phyloP scores from a whole-genome alignment of 2,888 invertebrate genomes.

The Tyria jacobaeae region DNA sequence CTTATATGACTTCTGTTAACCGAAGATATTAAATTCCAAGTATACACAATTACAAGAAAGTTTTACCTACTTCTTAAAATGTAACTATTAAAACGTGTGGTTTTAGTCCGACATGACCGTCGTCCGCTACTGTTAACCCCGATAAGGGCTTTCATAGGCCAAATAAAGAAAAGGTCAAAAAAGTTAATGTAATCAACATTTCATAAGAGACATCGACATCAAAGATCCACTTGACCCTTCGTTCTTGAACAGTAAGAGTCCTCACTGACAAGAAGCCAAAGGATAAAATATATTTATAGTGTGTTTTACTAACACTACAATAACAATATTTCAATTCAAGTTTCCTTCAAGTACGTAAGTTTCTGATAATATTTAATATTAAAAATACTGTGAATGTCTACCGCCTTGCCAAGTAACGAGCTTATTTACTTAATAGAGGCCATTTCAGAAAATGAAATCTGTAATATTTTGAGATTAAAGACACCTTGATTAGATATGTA shows the following conservation, averaged over 20 bases:
- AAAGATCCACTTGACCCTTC: background rate
- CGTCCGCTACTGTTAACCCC: background rate
- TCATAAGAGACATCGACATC: background rate
- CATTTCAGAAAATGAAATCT: conserved; percentile 24
- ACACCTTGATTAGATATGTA: conserved; percentile 3
- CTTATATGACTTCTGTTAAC: too few species aligned
- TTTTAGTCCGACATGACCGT: background rate
- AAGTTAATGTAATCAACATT: background rate
- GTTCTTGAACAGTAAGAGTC: background rate
- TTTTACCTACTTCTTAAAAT: too few species aligned
- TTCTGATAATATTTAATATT: conserved; percentile 24
- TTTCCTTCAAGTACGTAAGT: conserved; percentile 12
- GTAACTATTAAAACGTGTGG: background rate
- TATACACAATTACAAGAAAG: too few species aligned
- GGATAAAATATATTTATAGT: conserved; percentile 17
- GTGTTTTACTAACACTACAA: conserved; percentile 12
- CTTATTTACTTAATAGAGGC: conserved; percentile 25
- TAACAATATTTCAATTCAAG: conserved; percentile 25
- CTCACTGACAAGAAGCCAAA: conserved; percentile 9
- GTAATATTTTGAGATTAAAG: conserved; percentile 14
- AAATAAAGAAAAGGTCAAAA: too few species aligned
- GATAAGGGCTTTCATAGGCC: background rate
- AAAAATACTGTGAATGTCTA: conserved; percentile 22
- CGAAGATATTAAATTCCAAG: too few species aligned
- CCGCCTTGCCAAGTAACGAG: conserved; percentile 22